phyloP scores from a whole-genome alignment of 2,888 invertebrate genomes.

The Deroplatys truncata region DNA sequence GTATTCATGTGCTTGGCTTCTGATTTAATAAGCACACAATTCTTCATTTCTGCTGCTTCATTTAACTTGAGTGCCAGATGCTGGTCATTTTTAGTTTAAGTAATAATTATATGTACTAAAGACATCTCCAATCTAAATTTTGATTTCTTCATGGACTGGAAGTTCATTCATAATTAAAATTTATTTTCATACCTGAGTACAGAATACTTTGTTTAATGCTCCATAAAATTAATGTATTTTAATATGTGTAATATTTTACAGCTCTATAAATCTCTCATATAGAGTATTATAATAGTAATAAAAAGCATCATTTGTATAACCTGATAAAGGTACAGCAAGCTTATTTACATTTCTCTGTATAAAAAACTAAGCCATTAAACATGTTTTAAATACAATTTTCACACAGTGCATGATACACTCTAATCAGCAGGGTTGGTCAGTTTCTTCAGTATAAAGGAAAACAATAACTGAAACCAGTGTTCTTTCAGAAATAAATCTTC shows the following conservation, averaged over 20 bases:
- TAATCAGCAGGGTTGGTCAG: constrained; percentile 2
- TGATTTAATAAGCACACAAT: no score
- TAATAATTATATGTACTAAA: no score
- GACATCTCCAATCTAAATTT: background rate
- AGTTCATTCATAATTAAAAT: background rate
- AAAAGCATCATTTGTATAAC: constrained; percentile 11
- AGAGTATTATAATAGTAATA: constrained; percentile 7
- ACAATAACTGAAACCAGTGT: no score
- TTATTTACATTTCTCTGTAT: constrained; percentile 17
- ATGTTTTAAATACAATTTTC: constrained; percentile 5
- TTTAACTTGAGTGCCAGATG: no score
- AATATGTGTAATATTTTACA: constrained; percentile 13
- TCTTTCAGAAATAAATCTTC: no score
- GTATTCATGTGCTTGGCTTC: no score
- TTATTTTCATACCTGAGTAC: constrained; percentile 17
- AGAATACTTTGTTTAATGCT: constrained; percentile 19
- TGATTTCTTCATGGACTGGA: background rate
- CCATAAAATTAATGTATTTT: constrained; percentile 14
- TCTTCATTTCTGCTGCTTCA: no score
- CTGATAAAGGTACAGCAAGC: constrained; percentile 13
- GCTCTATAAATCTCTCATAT: background rate
- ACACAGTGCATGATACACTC: background rate
- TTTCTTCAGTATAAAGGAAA: background rate
- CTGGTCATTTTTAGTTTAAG: no score
- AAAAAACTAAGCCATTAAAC: constrained; percentile 17